Conservation (phyloP, 2,797 vertebrate genomes). For the Phrynocephalus vlangalii region DNA sequence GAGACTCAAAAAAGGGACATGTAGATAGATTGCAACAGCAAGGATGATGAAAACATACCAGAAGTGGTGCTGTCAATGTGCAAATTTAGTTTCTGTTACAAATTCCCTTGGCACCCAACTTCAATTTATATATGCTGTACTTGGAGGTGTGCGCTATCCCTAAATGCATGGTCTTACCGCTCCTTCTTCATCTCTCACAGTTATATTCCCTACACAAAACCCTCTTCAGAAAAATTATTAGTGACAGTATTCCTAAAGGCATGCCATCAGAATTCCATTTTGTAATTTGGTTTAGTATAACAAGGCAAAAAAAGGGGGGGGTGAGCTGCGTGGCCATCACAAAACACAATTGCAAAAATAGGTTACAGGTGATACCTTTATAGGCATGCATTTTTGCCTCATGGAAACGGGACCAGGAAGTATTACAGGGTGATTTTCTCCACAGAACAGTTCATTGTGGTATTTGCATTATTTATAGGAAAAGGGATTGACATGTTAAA, state of each 20-base stretch:
- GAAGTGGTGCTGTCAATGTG: neutral
- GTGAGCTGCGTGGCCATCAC: no score
- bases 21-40: conserved; percentile 42
- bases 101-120: conserved; percentile 16
- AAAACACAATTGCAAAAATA: no score
- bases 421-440: no score
- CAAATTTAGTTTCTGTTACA: conserved; percentile 40
- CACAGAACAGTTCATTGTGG: no score
- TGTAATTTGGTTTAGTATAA: no score
- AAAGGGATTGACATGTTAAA: neutral
- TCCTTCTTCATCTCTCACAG: conserved; percentile 42
- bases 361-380: no score
- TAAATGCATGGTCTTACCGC: conserved; percentile 42
- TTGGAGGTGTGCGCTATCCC: conserved; percentile 29
- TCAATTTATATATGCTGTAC: neutral
- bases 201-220: neutral
- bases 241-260: neutral
- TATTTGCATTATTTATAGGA: neutral
- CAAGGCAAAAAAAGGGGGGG: no score
- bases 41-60: conserved; percentile 25
- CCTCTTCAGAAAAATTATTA: neutral
- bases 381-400: no score
- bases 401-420: no score
- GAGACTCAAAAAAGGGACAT: conserved; percentile 47
- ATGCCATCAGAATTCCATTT: neutral